A percentile compares a stretch with the other conserved stretches of the same genome.
Evolutionary conservation across 2,113 vertebrate species (phyloP).

Genomic region (Potamarius usumacintae): DNA sequence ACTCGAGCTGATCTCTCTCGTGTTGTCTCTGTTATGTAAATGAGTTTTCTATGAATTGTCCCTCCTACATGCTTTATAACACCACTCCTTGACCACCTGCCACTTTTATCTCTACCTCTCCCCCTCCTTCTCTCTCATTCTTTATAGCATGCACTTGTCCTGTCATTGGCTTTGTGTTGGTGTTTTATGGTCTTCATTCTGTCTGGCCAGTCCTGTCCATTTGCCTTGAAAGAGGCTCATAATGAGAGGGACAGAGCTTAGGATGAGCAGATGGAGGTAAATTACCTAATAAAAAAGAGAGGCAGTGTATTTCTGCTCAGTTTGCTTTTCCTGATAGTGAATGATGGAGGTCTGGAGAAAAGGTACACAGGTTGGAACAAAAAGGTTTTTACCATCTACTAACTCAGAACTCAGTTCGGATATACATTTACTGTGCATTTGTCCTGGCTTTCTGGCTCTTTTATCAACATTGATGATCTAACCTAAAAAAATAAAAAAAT

Average conservation of each 20-base stretch:
- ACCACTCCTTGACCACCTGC: slow-evolving; percentile 32
- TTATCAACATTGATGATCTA: not conserved
- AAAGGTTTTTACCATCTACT: not conserved
- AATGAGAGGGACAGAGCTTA: slow-evolving; percentile 37
- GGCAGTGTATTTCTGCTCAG: slow-evolving; percentile 8
- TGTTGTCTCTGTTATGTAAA: not conserved
- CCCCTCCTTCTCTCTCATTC: slow-evolving; percentile 5
- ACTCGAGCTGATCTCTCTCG: not conserved
- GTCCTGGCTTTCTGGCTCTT: not conserved
- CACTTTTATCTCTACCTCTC: not conserved
- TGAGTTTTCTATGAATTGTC: slow-evolving; percentile 9
- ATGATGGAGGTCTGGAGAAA: not conserved
- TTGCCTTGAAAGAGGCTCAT: slow-evolving; percentile 41
- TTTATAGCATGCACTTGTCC: slow-evolving; percentile 22
- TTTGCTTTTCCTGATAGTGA: slow-evolving; percentile 1
- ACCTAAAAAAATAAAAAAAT: not conserved
- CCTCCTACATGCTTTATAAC: not conserved
- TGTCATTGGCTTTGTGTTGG: slow-evolving; percentile 43
- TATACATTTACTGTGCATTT: not conserved
- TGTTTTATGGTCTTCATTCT: slow-evolving; percentile 47
- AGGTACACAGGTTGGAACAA: slow-evolving; percentile 1
- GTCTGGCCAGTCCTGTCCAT: slow-evolving; percentile 33
- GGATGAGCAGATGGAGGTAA: slow-evolving; percentile 41
- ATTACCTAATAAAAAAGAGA: slow-evolving; percentile 36
- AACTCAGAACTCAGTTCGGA: not conserved